Base-by-base conservation (phyloP, 92 coral and sea anemone species). In the Micromussa lordhowensis region DNA sequence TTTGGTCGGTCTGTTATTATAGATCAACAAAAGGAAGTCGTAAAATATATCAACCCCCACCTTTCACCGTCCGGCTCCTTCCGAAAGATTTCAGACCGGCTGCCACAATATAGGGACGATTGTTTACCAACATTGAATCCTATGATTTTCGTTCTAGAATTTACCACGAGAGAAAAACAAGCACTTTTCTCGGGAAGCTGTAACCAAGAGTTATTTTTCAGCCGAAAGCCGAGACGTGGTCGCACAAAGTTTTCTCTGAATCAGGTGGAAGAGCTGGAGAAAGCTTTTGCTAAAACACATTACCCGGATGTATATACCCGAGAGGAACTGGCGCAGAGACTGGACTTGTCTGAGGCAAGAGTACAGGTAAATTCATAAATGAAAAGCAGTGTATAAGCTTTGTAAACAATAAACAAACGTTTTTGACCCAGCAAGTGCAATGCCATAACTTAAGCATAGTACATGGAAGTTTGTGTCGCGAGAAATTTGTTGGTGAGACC, bases 251-350 rank as follows among this genome's bases (percentile, higher is more conserved):
- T 98, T 81, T 91, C 99, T 9, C 54, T 94, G 40, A 93, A 86
- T 58, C 99, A 98, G 78, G 93, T 95, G 24, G 96, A 98, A 7
- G 99, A 98, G 48, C 91, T 98, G 55, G 99, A 98, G 84, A 98
- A 94, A 81, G 98, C 99, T 44, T 98, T 98, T 40, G 94, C 92
- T 32, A 98, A 98, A 80, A 98, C 99, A 13, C 99, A 98, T 77
- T 98, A 98, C 78, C 99, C 99, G 35, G 99, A 97, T 85, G 98
- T 97, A 36, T 97, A 97, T 79, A 97, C 99, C 9, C 89, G 99
- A 81, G 99, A 97, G 69, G 99, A 97, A 79, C 91, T 97, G n/a
- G 99, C 99, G 19, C 99, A 98, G 55, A 90, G 99, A 49, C 85
- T 98, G 68, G 97, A 91, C 63, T 77, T 98, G 40, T 92, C 99